Evolutionary conservation across 2,113 vertebrate genomes (phyloP).

Genomic region (Crotalus horridus): DNA sequence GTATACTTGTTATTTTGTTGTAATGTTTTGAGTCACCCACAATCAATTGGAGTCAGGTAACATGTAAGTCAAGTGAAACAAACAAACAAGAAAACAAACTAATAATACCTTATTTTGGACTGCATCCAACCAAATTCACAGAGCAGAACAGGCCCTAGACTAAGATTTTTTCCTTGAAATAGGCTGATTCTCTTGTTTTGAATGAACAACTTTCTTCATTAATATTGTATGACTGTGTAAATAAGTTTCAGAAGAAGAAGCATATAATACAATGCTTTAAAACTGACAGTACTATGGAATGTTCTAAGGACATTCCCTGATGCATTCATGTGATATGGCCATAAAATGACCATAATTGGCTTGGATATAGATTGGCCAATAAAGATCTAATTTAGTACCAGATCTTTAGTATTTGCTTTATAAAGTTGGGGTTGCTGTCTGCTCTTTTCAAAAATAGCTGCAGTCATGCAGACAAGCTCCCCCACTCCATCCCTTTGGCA

Average conservation of each 20-base stretch:
- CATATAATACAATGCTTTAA: background rate
- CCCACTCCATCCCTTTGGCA: background rate
- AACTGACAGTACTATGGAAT: background rate
- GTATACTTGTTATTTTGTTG: background rate
- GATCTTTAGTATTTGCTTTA: background rate
- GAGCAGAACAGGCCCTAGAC: background rate
- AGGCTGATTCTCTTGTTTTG: background rate
- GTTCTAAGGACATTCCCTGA: background rate
- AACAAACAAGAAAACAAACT: background rate
- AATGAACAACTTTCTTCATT: background rate
- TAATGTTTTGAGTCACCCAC: background rate
- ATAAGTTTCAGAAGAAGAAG: background rate
- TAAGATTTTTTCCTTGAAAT: background rate
- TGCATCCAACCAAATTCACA: background rate
- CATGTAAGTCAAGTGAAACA: background rate
- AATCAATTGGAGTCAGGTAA: background rate
- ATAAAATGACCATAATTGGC: background rate
- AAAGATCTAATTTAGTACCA: background rate
- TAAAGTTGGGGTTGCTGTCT: background rate
- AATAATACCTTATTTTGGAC: background rate
- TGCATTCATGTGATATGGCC: background rate
- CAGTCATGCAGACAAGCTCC: background rate
- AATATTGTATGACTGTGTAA: background rate
- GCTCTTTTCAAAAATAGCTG: background rate
- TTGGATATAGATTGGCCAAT: background rate